phyloP scores from a whole-genome alignment of 2,888 invertebrate species.

The Dynastes maya region DNA sequence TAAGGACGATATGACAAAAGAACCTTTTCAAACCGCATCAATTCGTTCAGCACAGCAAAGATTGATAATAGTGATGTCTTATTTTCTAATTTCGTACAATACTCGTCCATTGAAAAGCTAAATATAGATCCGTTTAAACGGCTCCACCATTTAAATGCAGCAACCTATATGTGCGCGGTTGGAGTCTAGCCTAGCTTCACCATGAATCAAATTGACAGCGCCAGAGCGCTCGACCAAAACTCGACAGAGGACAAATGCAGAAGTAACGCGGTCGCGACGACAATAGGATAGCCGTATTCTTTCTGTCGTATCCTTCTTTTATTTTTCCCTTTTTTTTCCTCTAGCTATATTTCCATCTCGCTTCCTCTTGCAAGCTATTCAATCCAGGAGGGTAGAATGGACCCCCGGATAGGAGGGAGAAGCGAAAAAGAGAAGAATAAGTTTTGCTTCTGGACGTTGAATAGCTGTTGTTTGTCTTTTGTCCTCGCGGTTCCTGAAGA shows the following conservation, averaged over 20 bases:
- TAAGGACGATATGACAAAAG: not conserved
- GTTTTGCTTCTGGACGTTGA: slow-evolving; percentile 18
- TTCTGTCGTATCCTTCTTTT: slow-evolving; percentile 19
- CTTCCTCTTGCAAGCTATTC: not conserved
- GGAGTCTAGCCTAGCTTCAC: slow-evolving; percentile 1
- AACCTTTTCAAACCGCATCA: slow-evolving; percentile 4
- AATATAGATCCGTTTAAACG: slow-evolving; percentile 11
- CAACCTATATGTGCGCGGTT: not conserved
- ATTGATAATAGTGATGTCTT: slow-evolving; percentile 47
- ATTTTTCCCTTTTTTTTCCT: not conserved
- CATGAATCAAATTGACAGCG: slow-evolving; percentile 52
- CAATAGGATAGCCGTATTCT: slow-evolving; percentile 49
- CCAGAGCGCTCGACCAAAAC: slow-evolving; percentile 27
- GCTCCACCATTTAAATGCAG: slow-evolving; percentile 1
- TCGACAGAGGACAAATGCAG: slow-evolving; percentile 47
- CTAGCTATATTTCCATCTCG: not conserved
- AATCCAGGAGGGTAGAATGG: not conserved
- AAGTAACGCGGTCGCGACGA: slow-evolving; percentile 33
- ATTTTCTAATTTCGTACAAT: slow-evolving; percentile 52
- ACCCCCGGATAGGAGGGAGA: not conserved
- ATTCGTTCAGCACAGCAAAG: slow-evolving; percentile 2
- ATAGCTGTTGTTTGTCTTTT: slow-evolving; percentile 53
- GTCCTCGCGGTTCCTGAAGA: slow-evolving; percentile 54
- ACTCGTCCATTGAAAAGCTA: slow-evolving; percentile 18
- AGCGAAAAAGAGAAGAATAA: not conserved